Percentiles rank a stretch among this genome's conserved stretches.
phyloP scores from a whole-genome alignment of 2,113 vertebrate genomes.

The Heterochromis multidens region DNA sequence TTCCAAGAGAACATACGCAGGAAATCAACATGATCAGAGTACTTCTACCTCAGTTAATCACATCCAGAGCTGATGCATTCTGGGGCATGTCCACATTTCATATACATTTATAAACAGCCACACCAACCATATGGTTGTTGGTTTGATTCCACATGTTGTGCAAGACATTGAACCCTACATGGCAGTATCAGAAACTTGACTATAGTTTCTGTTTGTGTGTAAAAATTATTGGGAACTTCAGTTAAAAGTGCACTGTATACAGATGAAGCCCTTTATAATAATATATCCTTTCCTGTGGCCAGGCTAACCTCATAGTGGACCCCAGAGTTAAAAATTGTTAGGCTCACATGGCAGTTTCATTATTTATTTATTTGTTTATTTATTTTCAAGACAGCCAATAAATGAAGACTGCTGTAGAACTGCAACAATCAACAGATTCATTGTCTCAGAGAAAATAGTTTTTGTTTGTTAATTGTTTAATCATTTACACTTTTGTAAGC shows the following conservation, averaged over 20 bases:
- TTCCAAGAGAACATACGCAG: neutral
- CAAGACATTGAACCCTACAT: neutral
- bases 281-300: neutral
- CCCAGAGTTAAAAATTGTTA: neutral
- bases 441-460: no score
- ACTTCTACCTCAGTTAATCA: neutral
- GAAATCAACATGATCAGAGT: neutral
- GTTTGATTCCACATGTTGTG: neutral
- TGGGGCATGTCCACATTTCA: neutral
- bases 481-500: no score
- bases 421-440: neutral
- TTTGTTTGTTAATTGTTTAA: no score
- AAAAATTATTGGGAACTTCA: no score
- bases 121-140: neutral
- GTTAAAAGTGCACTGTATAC: neutral
- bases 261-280: fast-evolving
- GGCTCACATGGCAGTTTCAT: fast-evolving
- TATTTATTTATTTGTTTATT: no score
- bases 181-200: neutral
- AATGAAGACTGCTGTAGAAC: neutral
- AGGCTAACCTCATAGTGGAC: neutral
- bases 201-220: neutral
- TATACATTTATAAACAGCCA: fast-evolving
- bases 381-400: neutral
- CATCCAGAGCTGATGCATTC: neutral